phyloP scores from a whole-genome alignment of 53 echinoderm and acorn worm genomes.

The Mesocentrotus franciscanus region DNA sequence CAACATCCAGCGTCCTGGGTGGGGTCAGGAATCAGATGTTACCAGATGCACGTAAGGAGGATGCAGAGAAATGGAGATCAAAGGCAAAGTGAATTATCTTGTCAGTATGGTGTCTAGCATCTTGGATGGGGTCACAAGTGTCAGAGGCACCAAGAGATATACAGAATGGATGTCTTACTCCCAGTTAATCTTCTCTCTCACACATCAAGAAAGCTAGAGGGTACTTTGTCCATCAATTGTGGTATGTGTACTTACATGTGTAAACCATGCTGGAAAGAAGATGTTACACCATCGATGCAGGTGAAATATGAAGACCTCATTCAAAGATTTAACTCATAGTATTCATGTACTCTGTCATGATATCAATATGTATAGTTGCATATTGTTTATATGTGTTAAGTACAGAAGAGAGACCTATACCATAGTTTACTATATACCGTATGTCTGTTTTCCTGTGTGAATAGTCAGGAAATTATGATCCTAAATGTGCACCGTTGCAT shows the following conservation, averaged over 20 bases:
- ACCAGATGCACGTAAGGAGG: slow-evolving; percentile 97
- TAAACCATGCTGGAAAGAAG: not conserved
- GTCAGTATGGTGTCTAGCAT: not conserved
- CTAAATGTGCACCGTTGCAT: not conserved
- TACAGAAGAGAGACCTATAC: not conserved
- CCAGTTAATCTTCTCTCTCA: not conserved
- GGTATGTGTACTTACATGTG: not conserved
- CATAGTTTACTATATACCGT: too few relatives aligned
- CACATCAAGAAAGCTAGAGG: not conserved
- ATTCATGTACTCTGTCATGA: too few relatives aligned
- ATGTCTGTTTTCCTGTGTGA: too few relatives aligned
- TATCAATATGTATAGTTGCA: not conserved
- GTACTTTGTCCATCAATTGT: not conserved
- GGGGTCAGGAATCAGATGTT: slow-evolving; percentile 96
- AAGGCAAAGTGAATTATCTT: slow-evolving; percentile 56
- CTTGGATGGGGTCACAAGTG: not conserved
- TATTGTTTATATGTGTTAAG: not conserved
- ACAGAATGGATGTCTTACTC: not conserved
- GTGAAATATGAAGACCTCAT: too few relatives aligned
- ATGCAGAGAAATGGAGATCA: slow-evolving; percentile 94
- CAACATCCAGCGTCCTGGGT: slow-evolving; percentile 95
- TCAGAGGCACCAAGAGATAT: not conserved
- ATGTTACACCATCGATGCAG: not conserved
- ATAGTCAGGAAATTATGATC: not conserved
- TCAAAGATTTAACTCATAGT: too few relatives aligned